Percentiles rank a stretch among this genome's conserved stretches.
Evolutionary conservation across 2,888 invertebrate genomes (phyloP).

Genomic region (Zeuzera pyrina): DNA sequence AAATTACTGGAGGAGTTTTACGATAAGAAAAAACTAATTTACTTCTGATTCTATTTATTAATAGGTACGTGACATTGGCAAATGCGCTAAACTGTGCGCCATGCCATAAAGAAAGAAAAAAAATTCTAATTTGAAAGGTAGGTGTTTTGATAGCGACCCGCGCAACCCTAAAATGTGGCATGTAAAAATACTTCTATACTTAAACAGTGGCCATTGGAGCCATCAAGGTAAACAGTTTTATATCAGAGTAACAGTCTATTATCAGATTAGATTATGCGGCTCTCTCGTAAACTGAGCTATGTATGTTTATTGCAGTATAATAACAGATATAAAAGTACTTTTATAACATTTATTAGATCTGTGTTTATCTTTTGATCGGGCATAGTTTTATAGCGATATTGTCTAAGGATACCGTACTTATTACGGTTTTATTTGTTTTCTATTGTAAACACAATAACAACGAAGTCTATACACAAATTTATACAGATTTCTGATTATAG

Average conservation of each 20-base stretch:
- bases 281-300: slow-evolving; percentile 23
- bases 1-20: no score
- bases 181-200: slow-evolving; percentile 17
- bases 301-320: slow-evolving; percentile 55
- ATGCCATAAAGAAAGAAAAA: no score
- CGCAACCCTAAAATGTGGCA: slow-evolving; percentile 15
- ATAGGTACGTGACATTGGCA: no score
- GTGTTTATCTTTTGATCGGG: slow-evolving; percentile 53
- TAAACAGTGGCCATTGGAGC: slow-evolving; percentile 21
- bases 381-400: slow-evolving; percentile 36
- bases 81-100: no score
- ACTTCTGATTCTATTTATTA: no score
- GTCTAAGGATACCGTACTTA: no score
- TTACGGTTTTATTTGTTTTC: no score
- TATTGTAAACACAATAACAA: no score
- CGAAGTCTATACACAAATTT: no score
- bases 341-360: slow-evolving; percentile 50
- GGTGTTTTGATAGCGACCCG: slow-evolving; percentile 4
- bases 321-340: slow-evolving; percentile 53
- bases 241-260: slow-evolving; percentile 40
- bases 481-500: no score
- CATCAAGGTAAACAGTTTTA: slow-evolving; percentile 49
- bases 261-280: slow-evolving; percentile 43
- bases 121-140: no score
- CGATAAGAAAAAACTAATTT: no score